A percentile compares a stretch with the other conserved stretches of the same genome.
Conservation (phyloP, 2,113 vertebrate genomes). For the Pelobates fuscus region DNA sequence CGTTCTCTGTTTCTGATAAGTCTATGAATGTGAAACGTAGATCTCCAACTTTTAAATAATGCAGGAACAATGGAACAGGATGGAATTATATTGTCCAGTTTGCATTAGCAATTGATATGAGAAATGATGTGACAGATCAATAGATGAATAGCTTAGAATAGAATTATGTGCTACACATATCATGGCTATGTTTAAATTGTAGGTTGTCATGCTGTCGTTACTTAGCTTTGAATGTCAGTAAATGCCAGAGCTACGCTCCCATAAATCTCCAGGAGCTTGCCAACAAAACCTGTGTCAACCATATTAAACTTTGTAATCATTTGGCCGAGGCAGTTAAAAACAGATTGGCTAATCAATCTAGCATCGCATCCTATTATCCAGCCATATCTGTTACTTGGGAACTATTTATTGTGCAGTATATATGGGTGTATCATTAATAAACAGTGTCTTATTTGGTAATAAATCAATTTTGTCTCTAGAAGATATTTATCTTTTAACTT, state of each 20-base stretch:
- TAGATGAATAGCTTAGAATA: constrained; percentile 1
- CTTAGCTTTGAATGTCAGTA: constrained; percentile 34
- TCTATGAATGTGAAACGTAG: no score
- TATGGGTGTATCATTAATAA: constrained; percentile 20
- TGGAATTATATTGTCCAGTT: background rate
- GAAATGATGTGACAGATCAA: constrained; percentile 22
- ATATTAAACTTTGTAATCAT: constrained; percentile 44
- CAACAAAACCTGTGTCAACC: constrained; percentile 29
- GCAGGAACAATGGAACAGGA: no score
- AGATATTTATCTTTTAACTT: no score
- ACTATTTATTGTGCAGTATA: constrained; percentile 15
- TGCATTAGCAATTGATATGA: constrained; percentile 26
- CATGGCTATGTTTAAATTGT: constrained; percentile 28
- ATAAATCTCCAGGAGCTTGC: constrained; percentile 30
- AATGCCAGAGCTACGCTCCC: constrained; percentile 18
- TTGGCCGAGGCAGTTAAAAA: constrained; percentile 35
- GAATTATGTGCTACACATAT: constrained; percentile 26
- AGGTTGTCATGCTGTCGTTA: constrained; percentile 16
- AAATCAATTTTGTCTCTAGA: background rate
- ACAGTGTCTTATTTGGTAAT: constrained; percentile 12
- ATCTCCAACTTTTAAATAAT: no score
- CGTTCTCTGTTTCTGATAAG: no score
- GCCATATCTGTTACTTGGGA: constrained; percentile 15
- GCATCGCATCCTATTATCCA: constrained; percentile 18
- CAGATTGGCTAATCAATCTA: constrained; percentile 42